These are phyloP conservation scores for Aphyosemion australe DNA, from an alignment of 2,113 vertebrate genomes.

Conservation along the genomic window DNA sequence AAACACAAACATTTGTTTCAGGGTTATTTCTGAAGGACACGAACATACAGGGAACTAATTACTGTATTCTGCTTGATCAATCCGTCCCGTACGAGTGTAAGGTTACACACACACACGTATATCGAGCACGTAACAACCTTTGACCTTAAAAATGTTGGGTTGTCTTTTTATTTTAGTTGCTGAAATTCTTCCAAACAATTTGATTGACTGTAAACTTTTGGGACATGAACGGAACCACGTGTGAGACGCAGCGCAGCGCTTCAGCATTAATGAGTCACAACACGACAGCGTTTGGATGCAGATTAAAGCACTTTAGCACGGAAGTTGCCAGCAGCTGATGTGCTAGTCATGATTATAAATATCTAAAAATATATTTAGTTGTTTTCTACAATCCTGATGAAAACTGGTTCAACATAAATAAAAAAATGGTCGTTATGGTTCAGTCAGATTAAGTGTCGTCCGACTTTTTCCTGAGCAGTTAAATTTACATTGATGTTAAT, in stretches of 20 bases:
- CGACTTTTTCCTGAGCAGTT: too few relatives aligned
- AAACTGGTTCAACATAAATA: too few relatives aligned
- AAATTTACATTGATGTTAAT: too few relatives aligned
- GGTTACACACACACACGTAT: background rate
- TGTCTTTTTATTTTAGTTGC: background rate
- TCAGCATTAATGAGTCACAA: background rate
- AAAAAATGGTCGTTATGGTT: too few relatives aligned
- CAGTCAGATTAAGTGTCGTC: too few relatives aligned
- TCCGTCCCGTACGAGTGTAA: conserved; percentile 13
- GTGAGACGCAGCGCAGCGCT: too few relatives aligned
- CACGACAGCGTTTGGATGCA: background rate
- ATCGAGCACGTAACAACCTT: background rate
- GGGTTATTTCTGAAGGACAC: conserved; percentile 57
- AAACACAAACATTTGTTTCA: conserved; percentile 30
- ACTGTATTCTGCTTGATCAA: conserved; percentile 24
- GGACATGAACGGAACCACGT: background rate
- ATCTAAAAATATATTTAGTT: background rate
- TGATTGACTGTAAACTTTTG: background rate
- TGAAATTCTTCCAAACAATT: background rate
- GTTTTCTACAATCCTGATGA: background rate
- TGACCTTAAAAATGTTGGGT: background rate
- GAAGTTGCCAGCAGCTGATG: background rate
- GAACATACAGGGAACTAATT: background rate
- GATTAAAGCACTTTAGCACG: background rate
- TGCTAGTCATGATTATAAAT: background rate